Evolutionary conservation across 2,113 vertebrate genomes (phyloP).

Genomic region (Crocuta crocuta): DNA sequence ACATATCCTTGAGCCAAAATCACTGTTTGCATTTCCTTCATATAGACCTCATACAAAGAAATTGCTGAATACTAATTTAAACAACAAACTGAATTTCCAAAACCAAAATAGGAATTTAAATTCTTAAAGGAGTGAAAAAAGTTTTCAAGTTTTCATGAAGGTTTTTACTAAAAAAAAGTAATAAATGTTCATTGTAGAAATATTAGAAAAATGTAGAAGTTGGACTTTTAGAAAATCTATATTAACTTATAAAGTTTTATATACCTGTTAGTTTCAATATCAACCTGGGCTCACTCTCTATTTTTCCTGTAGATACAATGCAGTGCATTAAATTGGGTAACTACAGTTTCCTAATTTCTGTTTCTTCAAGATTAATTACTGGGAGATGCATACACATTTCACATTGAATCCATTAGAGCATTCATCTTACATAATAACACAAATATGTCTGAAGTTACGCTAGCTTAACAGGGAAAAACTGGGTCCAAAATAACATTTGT

Average conservation of each 20-base stretch:
- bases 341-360: background rate
- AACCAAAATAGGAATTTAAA: background rate
- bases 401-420: background rate
- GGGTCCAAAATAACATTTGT: background rate
- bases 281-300: background rate
- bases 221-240: background rate
- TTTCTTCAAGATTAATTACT: conserved; percentile 16
- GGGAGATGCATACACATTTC: background rate
- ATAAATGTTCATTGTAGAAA: background rate
- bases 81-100: background rate
- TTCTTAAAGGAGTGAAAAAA: background rate
- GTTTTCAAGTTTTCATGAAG: background rate
- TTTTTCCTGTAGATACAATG: background rate
- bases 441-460: background rate
- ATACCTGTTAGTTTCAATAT: background rate
- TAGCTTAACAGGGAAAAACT: background rate
- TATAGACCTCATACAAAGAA: background rate
- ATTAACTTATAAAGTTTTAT: background rate
- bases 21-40: background rate
- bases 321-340: background rate
- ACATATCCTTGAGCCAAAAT: background rate
- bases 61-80: background rate
- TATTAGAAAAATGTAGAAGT: background rate
- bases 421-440: background rate
- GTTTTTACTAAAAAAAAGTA: background rate